These are phyloP conservation scores for Tricholauxania praeusta DNA, from an alignment of 2,888 invertebrate species.

Conservation along the genomic window DNA sequence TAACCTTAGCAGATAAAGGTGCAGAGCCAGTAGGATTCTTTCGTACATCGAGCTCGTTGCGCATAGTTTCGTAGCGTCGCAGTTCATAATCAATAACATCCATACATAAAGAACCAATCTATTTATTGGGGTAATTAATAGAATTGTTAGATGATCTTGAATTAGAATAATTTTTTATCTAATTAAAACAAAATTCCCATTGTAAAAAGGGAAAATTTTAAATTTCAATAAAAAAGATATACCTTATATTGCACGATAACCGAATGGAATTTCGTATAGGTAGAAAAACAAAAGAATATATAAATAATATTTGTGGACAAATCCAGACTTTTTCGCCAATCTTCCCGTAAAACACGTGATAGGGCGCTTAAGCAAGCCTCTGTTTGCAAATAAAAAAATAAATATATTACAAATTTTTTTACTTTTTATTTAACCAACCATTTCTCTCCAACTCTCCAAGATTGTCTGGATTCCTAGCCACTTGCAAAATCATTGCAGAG, in stretches of 20 bases:
- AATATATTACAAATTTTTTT: neutral
- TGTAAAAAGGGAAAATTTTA: neutral
- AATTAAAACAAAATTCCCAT: constrained; percentile 20
- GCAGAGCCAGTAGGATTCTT: constrained; percentile 61
- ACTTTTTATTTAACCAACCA: constrained; percentile 72
- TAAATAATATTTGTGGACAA: constrained; percentile 96
- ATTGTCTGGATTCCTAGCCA: constrained; percentile 94
- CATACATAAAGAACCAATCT: constrained; percentile 97
- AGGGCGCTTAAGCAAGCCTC: constrained; percentile 95
- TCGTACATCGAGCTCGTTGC: constrained; percentile 76
- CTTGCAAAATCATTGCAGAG: constrained; percentile 89
- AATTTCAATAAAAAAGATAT: constrained; percentile 48
- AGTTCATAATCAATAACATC: constrained; percentile 96
- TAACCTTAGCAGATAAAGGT: constrained; percentile 59
- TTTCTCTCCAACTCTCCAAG: constrained; percentile 92
- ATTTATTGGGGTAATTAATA: too few relatives aligned
- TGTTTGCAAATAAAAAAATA: constrained; percentile 65
- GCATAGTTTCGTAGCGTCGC: constrained; percentile 93
- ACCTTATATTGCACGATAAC: constrained; percentile 96
- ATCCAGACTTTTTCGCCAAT: constrained; percentile 97
- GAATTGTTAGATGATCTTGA: too few relatives aligned
- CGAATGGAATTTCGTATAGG: constrained; percentile 94
- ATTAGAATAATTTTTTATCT: too few relatives aligned
- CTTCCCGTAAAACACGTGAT: constrained; percentile 94
- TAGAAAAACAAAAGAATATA: constrained; percentile 97